Base-by-base conservation (phyloP, 2,888 invertebrate genomes). In the Aphodius granarius region DNA sequence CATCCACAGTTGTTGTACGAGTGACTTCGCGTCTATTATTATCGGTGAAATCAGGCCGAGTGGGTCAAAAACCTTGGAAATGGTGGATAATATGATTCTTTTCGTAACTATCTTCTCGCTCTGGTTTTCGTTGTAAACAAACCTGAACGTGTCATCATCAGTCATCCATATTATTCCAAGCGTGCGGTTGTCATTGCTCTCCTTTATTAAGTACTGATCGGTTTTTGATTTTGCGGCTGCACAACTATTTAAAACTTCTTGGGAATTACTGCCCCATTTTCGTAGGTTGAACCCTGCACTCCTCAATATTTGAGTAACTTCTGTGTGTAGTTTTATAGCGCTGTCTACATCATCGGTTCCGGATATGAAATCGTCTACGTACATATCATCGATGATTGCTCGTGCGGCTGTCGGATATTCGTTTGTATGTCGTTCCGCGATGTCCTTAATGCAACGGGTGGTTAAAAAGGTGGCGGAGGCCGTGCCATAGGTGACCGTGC, bases 381-480 rank as follows among this genome's bases (percentile, higher is more conserved):
- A 73, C 66, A 66, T 73, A 17, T 66, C 73, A 3, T 73, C 18
- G 17, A 66, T 73, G 17, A 73, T 66, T 4, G 73, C 18, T 19
- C 18, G 21, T 20, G 73, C 21, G 21, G 73, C 66, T 22, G 16
- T 22, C 19, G 66, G 73, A 66, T 21, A 66, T 66, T 23, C 15
- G 23, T 66, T 62, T 22, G 17, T 3, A 15, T 66, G 63, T 5
- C 17, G 21, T 23, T 66, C 20, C 0, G 73, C 68, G 43, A 73
- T 21, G 17, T 73, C 23, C 43, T 66, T 73, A 22, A 66, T 19
- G 63, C 73, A 73, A 17, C 73, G 73, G 5, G 66, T 73, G 15
- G 73, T 73, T 65, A 73, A 17, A 18, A 66, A 73, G 20, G 66
- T 73, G 66, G 73, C 73, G 9, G 66, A 66, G 6, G 71, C 64